Conservation (phyloP, 2,797 vertebrate species). For the Rhadinocentrus ornatus region DNA sequence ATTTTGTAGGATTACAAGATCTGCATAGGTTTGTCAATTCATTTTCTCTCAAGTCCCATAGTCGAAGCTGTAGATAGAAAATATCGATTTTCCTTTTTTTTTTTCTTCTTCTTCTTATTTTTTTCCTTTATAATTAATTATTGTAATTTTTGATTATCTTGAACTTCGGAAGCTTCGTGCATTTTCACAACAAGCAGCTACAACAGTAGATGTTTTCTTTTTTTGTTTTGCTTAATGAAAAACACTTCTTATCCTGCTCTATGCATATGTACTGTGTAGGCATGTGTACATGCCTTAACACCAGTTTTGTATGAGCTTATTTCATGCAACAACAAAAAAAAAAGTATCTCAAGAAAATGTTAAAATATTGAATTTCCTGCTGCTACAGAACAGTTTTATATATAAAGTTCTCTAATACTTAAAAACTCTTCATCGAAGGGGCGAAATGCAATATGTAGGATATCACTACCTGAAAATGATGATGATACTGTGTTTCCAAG, state of each 20-base stretch:
- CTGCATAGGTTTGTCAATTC: slow-evolving; percentile 8
- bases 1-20: slow-evolving; percentile 39
- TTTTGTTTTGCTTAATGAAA: slow-evolving; percentile 41
- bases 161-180: slow-evolving; percentile 33
- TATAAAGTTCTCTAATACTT: slow-evolving; percentile 29
- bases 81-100: not conserved
- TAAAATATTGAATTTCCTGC: slow-evolving; percentile 34
- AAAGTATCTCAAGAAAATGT: not conserved
- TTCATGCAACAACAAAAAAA: slow-evolving; percentile 55
- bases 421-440: slow-evolving; percentile 39
- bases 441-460: slow-evolving; percentile 64
- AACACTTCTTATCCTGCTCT: slow-evolving; percentile 61
- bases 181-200: slow-evolving; percentile 34
- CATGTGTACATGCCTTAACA: slow-evolving; percentile 78
- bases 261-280: slow-evolving; percentile 70
- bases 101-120: slow-evolving; percentile 15
- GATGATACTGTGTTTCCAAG: slow-evolving; percentile 57
- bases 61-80: slow-evolving; percentile 19
- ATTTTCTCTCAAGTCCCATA: slow-evolving; percentile 29
- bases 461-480: slow-evolving; percentile 55
- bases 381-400: slow-evolving; percentile 71
- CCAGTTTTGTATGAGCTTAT: slow-evolving; percentile 41
- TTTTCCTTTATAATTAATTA: slow-evolving; percentile 13
- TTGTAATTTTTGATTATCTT: slow-evolving; percentile 24
- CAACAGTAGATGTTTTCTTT: slow-evolving; percentile 12